These are phyloP conservation scores for Myzus persicae DNA, from an alignment of 1,140 invertebrate genomes.

Conservation along the genomic window DNA sequence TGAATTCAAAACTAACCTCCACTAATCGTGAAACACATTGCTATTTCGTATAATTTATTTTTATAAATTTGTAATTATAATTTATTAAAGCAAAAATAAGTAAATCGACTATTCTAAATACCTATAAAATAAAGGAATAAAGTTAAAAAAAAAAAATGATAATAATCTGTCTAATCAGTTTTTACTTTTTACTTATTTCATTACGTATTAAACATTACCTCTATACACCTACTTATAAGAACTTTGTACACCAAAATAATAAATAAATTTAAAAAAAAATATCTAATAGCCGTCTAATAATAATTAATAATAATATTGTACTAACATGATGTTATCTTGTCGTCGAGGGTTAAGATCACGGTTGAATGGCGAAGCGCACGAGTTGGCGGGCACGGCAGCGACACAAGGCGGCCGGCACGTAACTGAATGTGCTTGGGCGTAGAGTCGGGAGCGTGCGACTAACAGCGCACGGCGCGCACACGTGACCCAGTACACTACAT, in stretches of 20 bases:
- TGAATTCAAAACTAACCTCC: not conserved
- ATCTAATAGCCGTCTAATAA: not conserved
- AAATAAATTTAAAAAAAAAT: not conserved
- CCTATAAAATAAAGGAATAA: not conserved
- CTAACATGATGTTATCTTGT: constrained; percentile 3
- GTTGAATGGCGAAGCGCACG: not conserved
- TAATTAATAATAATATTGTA: not conserved
- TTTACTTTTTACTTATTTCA: no score
- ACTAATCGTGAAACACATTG: not conserved
- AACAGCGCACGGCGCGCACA: constrained; percentile 48
- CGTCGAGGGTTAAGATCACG: not conserved
- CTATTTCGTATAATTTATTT: not conserved
- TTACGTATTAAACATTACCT: no score
- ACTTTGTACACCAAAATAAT: not conserved
- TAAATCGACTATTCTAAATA: not conserved
- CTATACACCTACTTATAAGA: no score
- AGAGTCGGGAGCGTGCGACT: constrained; percentile 43
- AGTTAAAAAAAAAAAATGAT: not conserved
- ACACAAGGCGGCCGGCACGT: constrained; percentile 45
- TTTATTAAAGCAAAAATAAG: not conserved
- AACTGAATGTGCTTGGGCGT: constrained; percentile 42
- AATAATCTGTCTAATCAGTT: not conserved
- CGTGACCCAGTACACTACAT: constrained; percentile 58
- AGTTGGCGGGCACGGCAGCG: constrained; percentile 31
- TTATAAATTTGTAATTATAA: not conserved